Conservation (phyloP, 2,888 invertebrate species). For the Dasysyrphus albostriatus region DNA sequence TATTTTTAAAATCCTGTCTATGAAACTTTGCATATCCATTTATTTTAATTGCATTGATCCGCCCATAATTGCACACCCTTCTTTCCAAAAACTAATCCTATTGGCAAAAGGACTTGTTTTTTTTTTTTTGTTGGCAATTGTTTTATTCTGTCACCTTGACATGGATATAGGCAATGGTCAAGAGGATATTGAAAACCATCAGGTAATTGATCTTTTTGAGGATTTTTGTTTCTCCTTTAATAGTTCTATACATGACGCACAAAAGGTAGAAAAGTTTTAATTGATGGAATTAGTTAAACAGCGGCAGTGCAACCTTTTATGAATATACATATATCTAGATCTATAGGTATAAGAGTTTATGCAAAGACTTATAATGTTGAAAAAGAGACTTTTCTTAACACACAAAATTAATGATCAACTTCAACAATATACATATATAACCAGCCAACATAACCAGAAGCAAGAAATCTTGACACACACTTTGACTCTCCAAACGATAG, state of each 20-base stretch:
- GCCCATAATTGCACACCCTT: slow-evolving; percentile 72
- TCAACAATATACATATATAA: not conserved
- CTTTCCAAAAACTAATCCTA: slow-evolving; percentile 49
- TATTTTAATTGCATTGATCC: slow-evolving; percentile 67
- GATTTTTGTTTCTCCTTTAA: slow-evolving; percentile 16
- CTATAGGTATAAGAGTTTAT: not conserved
- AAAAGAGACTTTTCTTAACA: slow-evolving; percentile 25
- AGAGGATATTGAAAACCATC: not conserved
- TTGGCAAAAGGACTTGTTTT: slow-evolving; percentile 40
- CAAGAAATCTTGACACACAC: slow-evolving; percentile 43
- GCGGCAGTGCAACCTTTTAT: slow-evolving; percentile 65
- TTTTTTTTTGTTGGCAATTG: slow-evolving; percentile 46
- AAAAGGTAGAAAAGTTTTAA: slow-evolving; percentile 64
- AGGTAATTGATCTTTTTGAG: slow-evolving; percentile 59
- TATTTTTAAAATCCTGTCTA: slow-evolving; percentile 55
- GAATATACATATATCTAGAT: not conserved
- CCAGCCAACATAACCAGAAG: slow-evolving; percentile 55
- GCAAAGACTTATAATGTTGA: slow-evolving; percentile 28
- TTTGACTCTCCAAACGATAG: slow-evolving; percentile 30
- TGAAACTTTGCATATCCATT: slow-evolving; percentile 65
- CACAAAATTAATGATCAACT: slow-evolving; percentile 71
- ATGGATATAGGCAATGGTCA: slow-evolving; percentile 47
- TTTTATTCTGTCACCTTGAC: slow-evolving; percentile 67
- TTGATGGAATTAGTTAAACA: slow-evolving; percentile 76
- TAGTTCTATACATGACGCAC: not conserved